Conservation (phyloP, 1,140 invertebrate genomes). For the Bombus breviceps region DNA sequence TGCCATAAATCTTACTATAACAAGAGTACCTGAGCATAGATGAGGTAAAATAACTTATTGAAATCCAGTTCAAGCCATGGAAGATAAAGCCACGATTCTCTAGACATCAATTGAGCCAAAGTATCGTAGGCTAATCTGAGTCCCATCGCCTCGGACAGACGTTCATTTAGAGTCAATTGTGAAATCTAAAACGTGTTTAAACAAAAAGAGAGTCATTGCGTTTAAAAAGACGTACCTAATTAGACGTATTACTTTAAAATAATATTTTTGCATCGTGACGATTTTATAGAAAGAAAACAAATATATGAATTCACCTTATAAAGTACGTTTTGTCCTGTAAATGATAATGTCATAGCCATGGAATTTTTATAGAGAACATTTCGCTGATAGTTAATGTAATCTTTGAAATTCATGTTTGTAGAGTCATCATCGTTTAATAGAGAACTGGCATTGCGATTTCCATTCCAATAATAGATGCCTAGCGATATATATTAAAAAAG, state of each 20-base stretch:
- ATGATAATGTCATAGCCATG: constrained; percentile 56
- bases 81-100: constrained; percentile 41
- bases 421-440: constrained; percentile 23
- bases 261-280: constrained; percentile 18
- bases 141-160: constrained; percentile 69
- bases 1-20: constrained; percentile 60
- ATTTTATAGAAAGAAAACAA: constrained; percentile 3
- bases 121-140: constrained; percentile 72
- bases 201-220: not conserved
- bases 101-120: constrained; percentile 60
- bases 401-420: constrained; percentile 46
- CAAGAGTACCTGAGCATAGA: constrained; percentile 72
- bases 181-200: constrained; percentile 61
- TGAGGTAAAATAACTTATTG: constrained; percentile 70
- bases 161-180: constrained; percentile 66
- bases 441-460: constrained; percentile 40
- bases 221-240: constrained; percentile 24
- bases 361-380: constrained; percentile 43
- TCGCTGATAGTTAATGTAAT: constrained; percentile 62
- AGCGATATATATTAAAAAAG: not conserved
- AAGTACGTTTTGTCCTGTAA: constrained; percentile 50
- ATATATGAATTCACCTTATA: constrained; percentile 52
- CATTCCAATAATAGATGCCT: constrained; percentile 69
- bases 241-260: not conserved
- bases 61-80: constrained; percentile 67